phyloP scores from a whole-genome alignment of 2,113 vertebrate species.

The Brachypodius melanocephalos region DNA sequence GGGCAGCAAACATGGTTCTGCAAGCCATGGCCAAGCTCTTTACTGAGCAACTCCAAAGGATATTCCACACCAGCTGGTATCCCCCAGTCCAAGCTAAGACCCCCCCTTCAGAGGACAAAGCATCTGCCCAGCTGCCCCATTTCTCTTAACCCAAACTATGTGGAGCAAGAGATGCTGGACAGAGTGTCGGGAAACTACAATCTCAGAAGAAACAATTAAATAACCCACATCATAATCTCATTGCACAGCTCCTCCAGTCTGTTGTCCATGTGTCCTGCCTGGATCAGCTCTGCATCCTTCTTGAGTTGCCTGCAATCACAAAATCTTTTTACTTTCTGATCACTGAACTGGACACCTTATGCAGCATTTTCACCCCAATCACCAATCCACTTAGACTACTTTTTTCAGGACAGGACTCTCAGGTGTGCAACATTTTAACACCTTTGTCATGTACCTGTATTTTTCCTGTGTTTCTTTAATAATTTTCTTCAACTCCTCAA shows the following conservation, averaged over 20 bases:
- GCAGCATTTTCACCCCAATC: background rate
- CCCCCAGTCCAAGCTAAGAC: background rate
- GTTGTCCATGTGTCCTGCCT: constrained; percentile 91
- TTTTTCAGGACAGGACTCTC: background rate
- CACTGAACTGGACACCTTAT: background rate
- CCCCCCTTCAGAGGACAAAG: background rate
- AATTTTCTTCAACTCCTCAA: constrained; percentile 94
- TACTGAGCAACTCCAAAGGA: background rate
- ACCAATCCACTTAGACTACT: background rate
- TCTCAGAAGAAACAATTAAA: background rate
- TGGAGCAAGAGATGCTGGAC: background rate
- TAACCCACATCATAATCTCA: constrained; percentile 88
- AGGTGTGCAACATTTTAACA: background rate
- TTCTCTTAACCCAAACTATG: background rate
- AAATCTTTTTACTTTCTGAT: background rate
- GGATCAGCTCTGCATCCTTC: constrained; percentile 95
- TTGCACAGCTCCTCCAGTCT: constrained; percentile 93
- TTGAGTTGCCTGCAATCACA: constrained; percentile 86
- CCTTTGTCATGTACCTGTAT: constrained; percentile 81
- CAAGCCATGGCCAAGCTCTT: background rate
- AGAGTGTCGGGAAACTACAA: background rate
- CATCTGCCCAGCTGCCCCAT: background rate
- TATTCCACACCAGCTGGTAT: background rate
- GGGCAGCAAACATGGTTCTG: background rate
- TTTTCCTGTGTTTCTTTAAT: constrained; percentile 97